Evolutionary conservation across 2,113 vertebrate genomes (phyloP), one percentile per base, ranked within the genome.

Genomic region (Hippocampus barbouri): DNA sequence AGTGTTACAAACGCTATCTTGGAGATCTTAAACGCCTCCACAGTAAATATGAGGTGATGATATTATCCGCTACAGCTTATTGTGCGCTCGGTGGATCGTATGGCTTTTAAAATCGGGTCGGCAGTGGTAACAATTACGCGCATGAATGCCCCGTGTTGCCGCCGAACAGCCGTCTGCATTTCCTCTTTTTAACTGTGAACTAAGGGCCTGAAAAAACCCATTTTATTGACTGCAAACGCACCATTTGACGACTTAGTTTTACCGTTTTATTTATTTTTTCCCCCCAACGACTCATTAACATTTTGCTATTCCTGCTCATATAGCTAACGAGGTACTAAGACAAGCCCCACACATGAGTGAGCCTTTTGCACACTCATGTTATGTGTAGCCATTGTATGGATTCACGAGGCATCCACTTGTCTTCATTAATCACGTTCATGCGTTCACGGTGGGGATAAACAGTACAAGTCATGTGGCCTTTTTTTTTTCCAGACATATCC

Each of bases 21-120:
- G 92, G 94, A 96, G 96, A 95, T 95, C 94, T 97, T 95, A 96
- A 97, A 96, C 95, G 95, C 92, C 95, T 96, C 92, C 92, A 94
- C 94, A 89, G 92, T 94, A 95, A 95, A 94, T 94, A 94, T 91
- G 91, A 94, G 93, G 93, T 96, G 95, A 93, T 94, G 94, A 96
- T 96, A 96, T 97, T 95, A 97, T 95, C 92, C 87, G 86, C 80
- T 92, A 86, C 91, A 87, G 92, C 91, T 91, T 92, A 90, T 90
- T 93, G 91, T 90, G 85, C 74, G 79, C 86, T 76, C 79, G 87
- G 87, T 91, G 90, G 92, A 93, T 93, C 92, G 27, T 88, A 92
- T 94, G 87, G 89, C 93, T 89, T 89, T 91, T 91, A 92, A 90
- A 90, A 87, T 80, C 86, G 84, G 84, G 79, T 78, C 83, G 80